Conservation (phyloP, 2,113 vertebrate genomes). For the Emydocephalus ijimae region DNA sequence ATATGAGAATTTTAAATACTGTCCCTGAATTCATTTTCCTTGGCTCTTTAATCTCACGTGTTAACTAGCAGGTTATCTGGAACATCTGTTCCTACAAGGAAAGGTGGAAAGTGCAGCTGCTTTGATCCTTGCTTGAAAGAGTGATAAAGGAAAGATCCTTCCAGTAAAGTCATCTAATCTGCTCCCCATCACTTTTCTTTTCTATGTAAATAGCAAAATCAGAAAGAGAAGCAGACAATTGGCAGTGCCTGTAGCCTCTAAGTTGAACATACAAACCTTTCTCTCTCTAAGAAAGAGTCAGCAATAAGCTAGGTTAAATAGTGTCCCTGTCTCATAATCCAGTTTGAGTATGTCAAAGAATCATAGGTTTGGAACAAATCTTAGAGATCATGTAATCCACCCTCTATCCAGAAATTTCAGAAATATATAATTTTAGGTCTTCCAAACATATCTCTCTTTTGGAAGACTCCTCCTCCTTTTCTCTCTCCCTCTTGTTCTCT, state of each 20-base stretch:
- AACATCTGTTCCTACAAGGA: neutral
- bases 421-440: neutral
- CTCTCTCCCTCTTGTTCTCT: neutral
- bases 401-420: neutral
- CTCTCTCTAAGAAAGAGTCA: neutral
- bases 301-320: neutral
- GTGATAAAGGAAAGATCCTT: neutral
- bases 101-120: neutral
- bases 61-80: neutral
- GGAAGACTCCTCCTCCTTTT: neutral
- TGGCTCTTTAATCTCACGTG: neutral
- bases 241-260: neutral
- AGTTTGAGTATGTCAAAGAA: neutral
- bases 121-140: neutral
- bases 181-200: neutral
- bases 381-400: neutral
- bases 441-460: neutral
- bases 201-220: neutral
- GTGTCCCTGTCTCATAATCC: too few species aligned
- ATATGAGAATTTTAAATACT: neutral
- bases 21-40: neutral
- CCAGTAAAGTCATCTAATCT: neutral
- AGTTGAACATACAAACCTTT: neutral
- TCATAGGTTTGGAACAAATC: neutral
- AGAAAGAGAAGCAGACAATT: neutral